Percentiles rank a stretch among this genome's conserved stretches.
Conservation (phyloP, 2,113 vertebrate genomes). For the Silurus asotus region DNA sequence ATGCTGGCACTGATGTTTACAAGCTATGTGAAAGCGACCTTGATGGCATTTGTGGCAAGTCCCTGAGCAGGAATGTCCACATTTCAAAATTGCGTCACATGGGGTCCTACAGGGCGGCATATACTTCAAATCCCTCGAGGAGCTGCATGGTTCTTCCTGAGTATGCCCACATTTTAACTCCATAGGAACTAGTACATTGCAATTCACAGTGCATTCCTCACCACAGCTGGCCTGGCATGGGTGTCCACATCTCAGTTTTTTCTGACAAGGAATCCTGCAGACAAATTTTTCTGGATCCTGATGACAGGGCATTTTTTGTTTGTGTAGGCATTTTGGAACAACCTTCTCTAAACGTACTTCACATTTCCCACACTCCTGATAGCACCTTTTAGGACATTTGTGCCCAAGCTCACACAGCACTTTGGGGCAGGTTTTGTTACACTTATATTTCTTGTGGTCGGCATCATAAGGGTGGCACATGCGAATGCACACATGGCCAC, state of each 20-base stretch:
- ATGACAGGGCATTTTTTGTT: slow-evolving; percentile 85
- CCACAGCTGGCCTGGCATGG: slow-evolving; percentile 77
- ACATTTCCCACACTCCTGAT: slow-evolving; percentile 75
- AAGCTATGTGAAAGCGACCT: slow-evolving; percentile 82
- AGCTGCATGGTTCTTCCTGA: slow-evolving; percentile 72
- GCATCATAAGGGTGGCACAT: slow-evolving; percentile 89
- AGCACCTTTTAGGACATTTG: slow-evolving; percentile 75
- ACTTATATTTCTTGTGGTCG: slow-evolving; percentile 79
- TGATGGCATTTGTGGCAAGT: slow-evolving; percentile 80
- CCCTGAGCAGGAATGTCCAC: slow-evolving; percentile 82
- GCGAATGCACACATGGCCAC: slow-evolving; percentile 86
- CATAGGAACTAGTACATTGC: slow-evolving; percentile 66
- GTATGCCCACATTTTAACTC: slow-evolving; percentile 80
- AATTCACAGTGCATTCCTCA: slow-evolving; percentile 66
- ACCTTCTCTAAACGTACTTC: slow-evolving; percentile 75
- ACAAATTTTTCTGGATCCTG: slow-evolving; percentile 65
- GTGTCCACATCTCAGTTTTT: slow-evolving; percentile 79
- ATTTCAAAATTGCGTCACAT: slow-evolving; percentile 75
- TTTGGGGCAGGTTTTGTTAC: slow-evolving; percentile 82
- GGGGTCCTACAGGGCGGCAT: slow-evolving; percentile 61
- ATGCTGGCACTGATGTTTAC: slow-evolving; percentile 70
- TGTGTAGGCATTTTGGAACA: slow-evolving; percentile 79
- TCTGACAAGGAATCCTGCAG: slow-evolving; percentile 79
- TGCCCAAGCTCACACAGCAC: slow-evolving; percentile 80
- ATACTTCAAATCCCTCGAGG: neutral